Evolutionary conservation across 2,888 invertebrate species (phyloP), one percentile per base, ranked within the genome.

Genomic region (Leistus spinibarbis): DNA sequence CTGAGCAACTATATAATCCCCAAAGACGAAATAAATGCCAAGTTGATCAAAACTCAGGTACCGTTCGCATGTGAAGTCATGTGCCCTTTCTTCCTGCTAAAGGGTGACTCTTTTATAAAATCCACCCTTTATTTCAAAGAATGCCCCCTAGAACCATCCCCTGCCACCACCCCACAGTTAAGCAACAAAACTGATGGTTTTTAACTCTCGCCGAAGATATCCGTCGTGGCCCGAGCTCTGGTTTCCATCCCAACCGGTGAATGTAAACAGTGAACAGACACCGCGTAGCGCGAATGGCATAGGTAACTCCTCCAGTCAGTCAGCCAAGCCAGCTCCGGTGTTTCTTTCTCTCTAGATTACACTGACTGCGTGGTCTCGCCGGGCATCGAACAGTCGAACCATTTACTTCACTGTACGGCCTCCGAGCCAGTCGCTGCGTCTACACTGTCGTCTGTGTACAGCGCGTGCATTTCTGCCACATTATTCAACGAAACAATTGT

Each of bases 241-340:
- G 73, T 73, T 73, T 67, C 73, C 73, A 73, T 73, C 73, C 40
- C 66, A 73, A 73, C 73, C 73, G 60, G 67, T 73, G 73, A 73
- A 73, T 73, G 73, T 73, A 73, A 73, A 73, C 73, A 72, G 54
- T 67, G 40, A 40, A 7, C 40, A 40, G 40, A 40, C 40, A 40
- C 13, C 7, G 40, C 7, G 13, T 40, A 40, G 40, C 7, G 13
- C 40, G 10, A 40, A 40, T 40, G 40, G 40, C 40, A 40, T 10
- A 40, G 40, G 40, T 40, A 40, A 40, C 40, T 40, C 40, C 40
- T 40, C 40, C 40, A 7, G 40, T 40, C 64, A 57, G 54, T 64
- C 63, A 71, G 71, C 64, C 65, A 53, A 62, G n/a, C n/a, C 40
- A 40, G 16, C 17, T 13, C 60, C 60, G 60, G 60, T 60, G 60